Evolutionary conservation across 2,797 vertebrate species (phyloP), one percentile per base, ranked within the genome.

Genomic region (Acropternis orthonyx): DNA sequence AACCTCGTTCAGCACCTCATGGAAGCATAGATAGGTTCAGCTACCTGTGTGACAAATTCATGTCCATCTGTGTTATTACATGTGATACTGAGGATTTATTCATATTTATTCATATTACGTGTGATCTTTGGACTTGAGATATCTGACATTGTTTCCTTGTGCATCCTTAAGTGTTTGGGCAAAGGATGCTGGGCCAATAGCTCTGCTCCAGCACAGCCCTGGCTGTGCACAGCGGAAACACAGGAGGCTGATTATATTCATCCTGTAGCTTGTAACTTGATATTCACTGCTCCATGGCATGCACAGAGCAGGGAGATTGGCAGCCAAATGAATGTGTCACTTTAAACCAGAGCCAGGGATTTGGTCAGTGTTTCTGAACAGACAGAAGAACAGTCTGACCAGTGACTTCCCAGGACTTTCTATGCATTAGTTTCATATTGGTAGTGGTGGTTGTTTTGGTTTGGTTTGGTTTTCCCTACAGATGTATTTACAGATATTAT

Each of bases 241-340:
- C 82, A 63, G 89, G 26, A 49, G 79, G 55, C 85, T 73, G 72
- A 69, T 89, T 81, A 61, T 77, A 58, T 78, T 54, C 90, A 81
- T 85, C 67, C 88, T 49, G 39, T 23, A 4, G 43, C 89, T 91
- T 63, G 89, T 58, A 96, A 94, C 66, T 51, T 79, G 89, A 91
- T 92, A 78, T 34, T 85, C 79, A 6, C n/a, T 55, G 39, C 48
- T 74, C 82, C 23, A 0, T 26, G 80, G 66, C 3, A 5, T 49
- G 63, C 77, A 39, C 34, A 23, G 87, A 72, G 74, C 58, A 15
- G 51, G 75, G 76, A 81, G 52, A 46, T 88, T 49, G 69, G 75
- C 79, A 51, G 62, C 51, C 55, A 49, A 67, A 73, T 88, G 85
- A 32, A 1, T 67, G 68, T 32, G 68, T 74, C 32, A 59, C 37